Percentiles rank a stretch among this genome's conserved stretches.
Evolutionary conservation across 2,888 invertebrate species (phyloP).

Genomic region (Drosophila meridiana): DNA sequence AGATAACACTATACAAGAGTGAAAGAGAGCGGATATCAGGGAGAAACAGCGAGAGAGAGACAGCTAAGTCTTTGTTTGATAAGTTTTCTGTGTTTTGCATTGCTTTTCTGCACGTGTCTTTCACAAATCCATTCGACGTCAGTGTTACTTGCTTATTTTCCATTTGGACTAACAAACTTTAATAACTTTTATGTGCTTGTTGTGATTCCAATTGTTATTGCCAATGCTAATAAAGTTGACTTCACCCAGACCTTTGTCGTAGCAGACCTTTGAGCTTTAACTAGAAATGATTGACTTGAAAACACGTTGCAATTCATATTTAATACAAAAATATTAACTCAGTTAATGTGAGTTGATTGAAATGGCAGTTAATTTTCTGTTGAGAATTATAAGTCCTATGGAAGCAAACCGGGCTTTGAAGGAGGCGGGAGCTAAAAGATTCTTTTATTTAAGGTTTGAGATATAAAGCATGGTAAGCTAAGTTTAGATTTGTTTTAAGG

Average conservation of each 20-base stretch:
- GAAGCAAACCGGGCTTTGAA: neutral
- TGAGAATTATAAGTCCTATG: neutral
- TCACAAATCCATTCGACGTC: constrained; percentile 18
- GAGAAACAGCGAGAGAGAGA: neutral
- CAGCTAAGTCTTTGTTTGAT: constrained; percentile 40
- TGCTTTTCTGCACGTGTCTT: constrained; percentile 41
- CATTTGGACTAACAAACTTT: constrained; percentile 21
- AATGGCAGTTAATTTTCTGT: neutral
- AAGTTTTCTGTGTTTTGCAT: constrained; percentile 38
- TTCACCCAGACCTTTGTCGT: neutral
- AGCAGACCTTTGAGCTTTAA: neutral
- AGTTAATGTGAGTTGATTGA: neutral
- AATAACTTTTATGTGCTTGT: constrained; percentile 21
- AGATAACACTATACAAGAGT: constrained; percentile 46
- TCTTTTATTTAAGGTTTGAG: neutral
- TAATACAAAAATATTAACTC: neutral
- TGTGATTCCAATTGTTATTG: constrained; percentile 22
- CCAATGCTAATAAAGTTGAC: neutral
- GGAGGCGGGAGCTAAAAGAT: too few relatives aligned
- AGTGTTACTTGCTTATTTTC: constrained; percentile 17
- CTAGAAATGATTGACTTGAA: neutral
- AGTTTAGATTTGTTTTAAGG: neutral
- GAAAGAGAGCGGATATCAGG: neutral
- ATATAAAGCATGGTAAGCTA: neutral
- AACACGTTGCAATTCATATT: neutral